Base-by-base conservation (phyloP, 1,140 invertebrate genomes). In the Magallana angulata region DNA sequence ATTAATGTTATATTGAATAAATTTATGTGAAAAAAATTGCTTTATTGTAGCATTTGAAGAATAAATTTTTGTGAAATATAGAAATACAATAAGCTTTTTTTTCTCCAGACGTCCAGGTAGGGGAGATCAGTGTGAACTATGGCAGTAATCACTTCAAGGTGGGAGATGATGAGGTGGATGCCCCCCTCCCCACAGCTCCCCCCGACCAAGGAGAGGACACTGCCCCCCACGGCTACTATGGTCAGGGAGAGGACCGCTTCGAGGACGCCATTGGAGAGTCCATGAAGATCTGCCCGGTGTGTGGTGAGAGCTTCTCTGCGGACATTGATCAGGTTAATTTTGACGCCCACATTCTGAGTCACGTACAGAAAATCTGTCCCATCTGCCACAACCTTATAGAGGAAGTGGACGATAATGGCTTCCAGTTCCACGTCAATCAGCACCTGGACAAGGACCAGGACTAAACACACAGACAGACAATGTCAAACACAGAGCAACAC, bases 281-380 rank as follows among this genome's bases (percentile, higher is more conserved):
- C 7, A 89, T 90, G 90, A 91, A 90, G 68, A 86, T 89, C 57
- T 92, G 91, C 62, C 91, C 91, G 0, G 85, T 91, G 8, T 92
- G 91, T 80, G 86, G 71, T 24, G 85, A 68, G 36, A 68, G 87
- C 6, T 90, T 92, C 82, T 86, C 87, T 24, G 84, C 86, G 0
- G 90, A 90, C 58, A 68, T 88, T n/a, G 82, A 85, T n/a, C 89
- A 84, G 12, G 57, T 30, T 12, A 89, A 85, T 36, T 89, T 89
- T 36, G 89, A 86, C 12, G 87, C 71, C 12, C 89, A 90, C 81
- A 87, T 90, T 24, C 62, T 87, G 62, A 81, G 82, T n/a, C 91
- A 91, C 76, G 89, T 87, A 48, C 88, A 85, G 7, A 62, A 80
- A 24, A 88, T 87, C n/a, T 91, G 91, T 59, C 91, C 91, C 0